Percentiles rank a stretch among this genome's conserved stretches.
These are phyloP conservation scores for Aphodius sticticus DNA, from an alignment of 2,888 invertebrate species.

Conservation along the genomic window DNA sequence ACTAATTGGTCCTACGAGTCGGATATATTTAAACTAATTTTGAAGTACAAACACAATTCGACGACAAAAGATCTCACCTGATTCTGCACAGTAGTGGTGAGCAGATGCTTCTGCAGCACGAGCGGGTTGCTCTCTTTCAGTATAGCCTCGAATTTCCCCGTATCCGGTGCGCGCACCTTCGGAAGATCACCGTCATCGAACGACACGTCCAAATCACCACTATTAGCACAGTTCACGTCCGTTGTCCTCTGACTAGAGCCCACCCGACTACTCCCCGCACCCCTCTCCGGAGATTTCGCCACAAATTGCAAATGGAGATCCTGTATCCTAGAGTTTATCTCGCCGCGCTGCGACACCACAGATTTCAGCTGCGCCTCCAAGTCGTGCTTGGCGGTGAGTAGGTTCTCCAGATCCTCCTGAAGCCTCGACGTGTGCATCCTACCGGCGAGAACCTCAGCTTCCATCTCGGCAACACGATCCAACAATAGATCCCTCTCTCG, in stretches of 20 bases:
- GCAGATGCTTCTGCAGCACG: conserved; percentile 84
- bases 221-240: conserved; percentile 20
- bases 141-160: conserved; percentile 83
- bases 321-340: conserved; percentile 66
- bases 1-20: too few species aligned
- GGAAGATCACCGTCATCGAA: conserved; percentile 69
- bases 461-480: conserved; percentile 78
- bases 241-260: conserved; percentile 51
- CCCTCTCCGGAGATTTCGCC: conserved; percentile 39
- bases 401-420: conserved; percentile 69
- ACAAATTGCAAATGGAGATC: conserved; percentile 64
- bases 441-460: conserved; percentile 74
- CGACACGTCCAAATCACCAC: conserved; percentile 71
- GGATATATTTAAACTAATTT: too few species aligned
- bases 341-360: conserved; percentile 66
- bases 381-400: conserved; percentile 66
- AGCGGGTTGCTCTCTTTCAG: conserved; percentile 82
- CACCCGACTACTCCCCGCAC: conserved; percentile 31
- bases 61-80: conserved; percentile 66
- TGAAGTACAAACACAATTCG: too few species aligned
- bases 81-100: conserved; percentile 83
- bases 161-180: conserved; percentile 72
- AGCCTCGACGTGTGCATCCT: conserved; percentile 71
- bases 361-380: conserved; percentile 68
- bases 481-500: conserved; percentile 79